Evolutionary conservation across 1,140 invertebrate genomes (phyloP).

Genomic region (Melipona quadrifasciata): DNA sequence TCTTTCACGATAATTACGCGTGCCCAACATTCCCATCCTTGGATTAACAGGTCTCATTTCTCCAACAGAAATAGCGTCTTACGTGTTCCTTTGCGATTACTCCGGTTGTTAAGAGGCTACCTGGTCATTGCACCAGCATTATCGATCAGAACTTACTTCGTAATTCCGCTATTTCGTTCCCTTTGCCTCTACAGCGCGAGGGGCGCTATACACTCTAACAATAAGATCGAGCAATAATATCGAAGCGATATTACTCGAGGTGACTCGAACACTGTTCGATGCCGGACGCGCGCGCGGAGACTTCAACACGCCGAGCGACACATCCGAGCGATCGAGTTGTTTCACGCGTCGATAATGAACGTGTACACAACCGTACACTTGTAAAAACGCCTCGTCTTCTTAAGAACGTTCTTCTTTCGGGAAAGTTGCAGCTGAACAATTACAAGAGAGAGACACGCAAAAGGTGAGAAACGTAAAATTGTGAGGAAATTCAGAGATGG

Average conservation of each 20-base stretch:
- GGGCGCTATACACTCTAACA: background rate
- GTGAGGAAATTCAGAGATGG: background rate
- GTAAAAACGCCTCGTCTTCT: no score
- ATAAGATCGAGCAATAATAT: background rate
- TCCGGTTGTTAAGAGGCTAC: background rate
- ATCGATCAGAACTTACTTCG: conserved; percentile 28
- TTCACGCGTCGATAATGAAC: background rate
- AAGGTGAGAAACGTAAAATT: no score
- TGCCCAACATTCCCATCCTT: background rate
- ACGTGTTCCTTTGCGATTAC: background rate
- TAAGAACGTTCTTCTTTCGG: no score
- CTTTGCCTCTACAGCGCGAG: background rate
- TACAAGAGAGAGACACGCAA: no score
- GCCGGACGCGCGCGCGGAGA: background rate
- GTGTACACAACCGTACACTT: no score
- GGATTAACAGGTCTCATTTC: background rate
- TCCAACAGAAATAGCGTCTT: background rate
- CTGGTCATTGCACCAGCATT: conserved; percentile 45
- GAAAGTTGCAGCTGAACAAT: background rate
- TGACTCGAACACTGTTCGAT: background rate
- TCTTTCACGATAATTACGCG: background rate
- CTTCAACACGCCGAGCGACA: background rate
- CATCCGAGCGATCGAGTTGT: background rate
- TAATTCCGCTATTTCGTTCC: conserved; percentile 24
- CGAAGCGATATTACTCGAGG: background rate